Percentiles rank a stretch among this genome's conserved stretches.
phyloP scores from a whole-genome alignment of 2,888 invertebrate genomes.

The Hydrotaea cyrtoneurina region DNA sequence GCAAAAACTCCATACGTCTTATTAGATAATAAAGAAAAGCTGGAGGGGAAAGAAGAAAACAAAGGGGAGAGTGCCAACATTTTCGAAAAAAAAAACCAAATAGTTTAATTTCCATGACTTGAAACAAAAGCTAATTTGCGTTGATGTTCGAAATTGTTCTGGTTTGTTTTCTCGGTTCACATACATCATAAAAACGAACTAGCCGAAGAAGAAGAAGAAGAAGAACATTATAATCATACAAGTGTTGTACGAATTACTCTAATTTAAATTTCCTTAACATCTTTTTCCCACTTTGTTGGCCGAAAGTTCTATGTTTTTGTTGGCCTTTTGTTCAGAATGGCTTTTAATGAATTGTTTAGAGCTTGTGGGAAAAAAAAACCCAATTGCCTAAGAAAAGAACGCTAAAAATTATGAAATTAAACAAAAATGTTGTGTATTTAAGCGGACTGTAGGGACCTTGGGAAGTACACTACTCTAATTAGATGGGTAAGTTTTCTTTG shows the following conservation, averaged over 20 bases:
- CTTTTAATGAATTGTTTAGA: not conserved
- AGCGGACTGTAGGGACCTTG: no score
- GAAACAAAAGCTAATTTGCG: not conserved
- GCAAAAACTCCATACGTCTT: not conserved
- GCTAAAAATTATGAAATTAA: not conserved
- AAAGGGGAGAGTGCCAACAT: not conserved
- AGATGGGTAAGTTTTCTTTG: no score
- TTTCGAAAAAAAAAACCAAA: not conserved
- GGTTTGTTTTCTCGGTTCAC: not conserved
- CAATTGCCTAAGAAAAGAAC: not conserved
- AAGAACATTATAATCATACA: not conserved
- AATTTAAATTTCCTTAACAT: not conserved
- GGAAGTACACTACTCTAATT: no score
- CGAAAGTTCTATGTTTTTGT: not conserved
- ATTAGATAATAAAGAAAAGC: conserved; percentile 4
- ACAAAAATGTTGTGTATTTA: not conserved
- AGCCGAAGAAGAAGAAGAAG: not conserved
- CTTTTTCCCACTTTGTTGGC: not conserved
- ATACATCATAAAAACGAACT: not conserved
- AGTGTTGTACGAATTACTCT: not conserved
- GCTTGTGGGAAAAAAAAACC: not conserved
- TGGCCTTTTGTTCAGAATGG: not conserved
- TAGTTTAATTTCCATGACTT: not conserved
- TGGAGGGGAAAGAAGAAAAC: not conserved
- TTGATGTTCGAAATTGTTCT: not conserved